Evolutionary conservation across 2,797 vertebrate species (phyloP).

Genomic region (Chiloscyllium punctatum): DNA sequence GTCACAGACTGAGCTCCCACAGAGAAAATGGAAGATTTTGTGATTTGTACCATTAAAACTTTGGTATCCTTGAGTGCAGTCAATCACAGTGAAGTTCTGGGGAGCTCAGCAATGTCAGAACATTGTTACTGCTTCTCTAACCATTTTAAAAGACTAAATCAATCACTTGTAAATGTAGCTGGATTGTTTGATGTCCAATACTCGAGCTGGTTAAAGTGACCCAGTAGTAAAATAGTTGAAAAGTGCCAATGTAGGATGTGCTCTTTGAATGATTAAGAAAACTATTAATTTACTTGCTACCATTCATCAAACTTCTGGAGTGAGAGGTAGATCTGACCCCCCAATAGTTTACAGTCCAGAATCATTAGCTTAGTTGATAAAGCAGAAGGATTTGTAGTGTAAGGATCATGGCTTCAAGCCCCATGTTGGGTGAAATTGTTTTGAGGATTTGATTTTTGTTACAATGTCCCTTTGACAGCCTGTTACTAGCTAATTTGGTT

Average conservation of each 20-base stretch:
- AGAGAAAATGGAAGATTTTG: background rate
- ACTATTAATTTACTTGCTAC: background rate
- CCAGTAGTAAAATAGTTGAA: background rate
- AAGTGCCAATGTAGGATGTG: background rate
- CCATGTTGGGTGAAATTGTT: no score
- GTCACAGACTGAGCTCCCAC: background rate
- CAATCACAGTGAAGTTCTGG: background rate
- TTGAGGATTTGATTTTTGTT: no score
- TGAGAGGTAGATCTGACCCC: no score
- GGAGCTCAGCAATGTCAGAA: background rate
- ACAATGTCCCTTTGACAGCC: no score
- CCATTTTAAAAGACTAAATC: background rate
- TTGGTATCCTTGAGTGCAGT: background rate
- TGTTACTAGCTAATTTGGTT: no score
- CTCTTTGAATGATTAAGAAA: background rate
- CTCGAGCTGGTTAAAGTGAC: background rate
- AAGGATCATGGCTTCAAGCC: no score
- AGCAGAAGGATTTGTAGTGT: no score
- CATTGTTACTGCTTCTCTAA: background rate
- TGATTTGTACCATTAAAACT: background rate
- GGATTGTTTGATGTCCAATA: background rate
- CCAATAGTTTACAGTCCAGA: no score
- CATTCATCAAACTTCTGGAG: background rate
- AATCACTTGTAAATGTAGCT: background rate
- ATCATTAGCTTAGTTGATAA: no score